These are phyloP conservation scores for Nebria salina DNA, from an alignment of 2,888 invertebrate genomes.

Conservation along the genomic window DNA sequence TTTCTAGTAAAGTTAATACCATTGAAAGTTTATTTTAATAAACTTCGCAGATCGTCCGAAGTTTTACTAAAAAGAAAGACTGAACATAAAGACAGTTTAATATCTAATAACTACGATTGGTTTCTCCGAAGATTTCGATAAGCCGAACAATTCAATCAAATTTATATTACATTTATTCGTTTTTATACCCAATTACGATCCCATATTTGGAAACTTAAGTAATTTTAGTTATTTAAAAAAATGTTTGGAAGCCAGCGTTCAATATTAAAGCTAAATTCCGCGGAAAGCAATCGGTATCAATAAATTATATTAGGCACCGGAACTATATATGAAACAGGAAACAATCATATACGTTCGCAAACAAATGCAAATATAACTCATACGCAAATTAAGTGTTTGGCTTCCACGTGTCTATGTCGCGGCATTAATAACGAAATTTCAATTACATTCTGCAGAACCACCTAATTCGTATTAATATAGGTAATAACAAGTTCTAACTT, in stretches of 20 bases:
- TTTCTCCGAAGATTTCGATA: too few species aligned
- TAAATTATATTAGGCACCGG: not conserved
- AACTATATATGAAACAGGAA: not conserved
- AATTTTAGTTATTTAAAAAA: too few species aligned
- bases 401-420: not conserved
- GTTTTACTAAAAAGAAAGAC: too few species aligned
- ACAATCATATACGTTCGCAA: not conserved
- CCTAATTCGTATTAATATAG: not conserved
- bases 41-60: too few species aligned
- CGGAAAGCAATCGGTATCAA: not conserved
- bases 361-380: slow-evolving; percentile 1
- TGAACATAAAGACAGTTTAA: too few species aligned
- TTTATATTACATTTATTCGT: too few species aligned
- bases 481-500: not conserved
- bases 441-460: not conserved
- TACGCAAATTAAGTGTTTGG: not conserved
- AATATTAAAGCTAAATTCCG: not conserved
- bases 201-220: too few species aligned
- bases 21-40: too few species aligned
- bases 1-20: too few species aligned
- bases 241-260: not conserved
- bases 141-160: too few species aligned
- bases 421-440: not conserved
- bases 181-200: too few species aligned
- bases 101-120: too few species aligned